phyloP scores from a whole-genome alignment of 2,888 invertebrate genomes.

The Eristalis intricaria region DNA sequence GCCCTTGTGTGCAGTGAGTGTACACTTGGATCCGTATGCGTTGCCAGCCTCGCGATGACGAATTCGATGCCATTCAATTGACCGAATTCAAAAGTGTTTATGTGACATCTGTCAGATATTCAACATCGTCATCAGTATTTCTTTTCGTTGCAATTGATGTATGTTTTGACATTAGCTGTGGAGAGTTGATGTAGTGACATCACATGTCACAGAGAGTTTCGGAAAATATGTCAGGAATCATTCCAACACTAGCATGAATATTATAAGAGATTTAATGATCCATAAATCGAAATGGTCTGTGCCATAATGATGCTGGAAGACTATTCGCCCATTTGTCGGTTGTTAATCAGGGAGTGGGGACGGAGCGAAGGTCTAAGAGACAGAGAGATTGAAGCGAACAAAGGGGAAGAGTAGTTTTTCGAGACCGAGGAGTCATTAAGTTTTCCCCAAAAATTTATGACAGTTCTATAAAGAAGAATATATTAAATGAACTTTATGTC shows the following conservation, averaged over 20 bases:
- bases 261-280: conserved; percentile 10
- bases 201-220: neutral
- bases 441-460: neutral
- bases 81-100: neutral
- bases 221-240: neutral
- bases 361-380: neutral
- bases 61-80: neutral
- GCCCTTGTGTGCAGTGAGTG: neutral
- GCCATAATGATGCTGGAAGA: neutral
- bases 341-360: conserved; percentile 4
- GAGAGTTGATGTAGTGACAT: conserved; percentile 2
- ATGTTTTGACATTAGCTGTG: neutral
- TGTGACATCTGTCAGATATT: neutral
- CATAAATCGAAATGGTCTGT: conserved; percentile 10
- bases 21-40: neutral
- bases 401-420: neutral
- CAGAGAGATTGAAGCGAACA: neutral
- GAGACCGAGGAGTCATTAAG: neutral
- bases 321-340: conserved; percentile 8
- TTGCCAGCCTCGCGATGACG: neutral
- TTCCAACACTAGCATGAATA: neutral
- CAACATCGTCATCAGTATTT: neutral
- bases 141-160: neutral
- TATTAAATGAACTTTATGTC: neutral
- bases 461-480: neutral